phyloP scores from a whole-genome alignment of 2,888 invertebrate genomes.

The Erannis defoliaria region DNA sequence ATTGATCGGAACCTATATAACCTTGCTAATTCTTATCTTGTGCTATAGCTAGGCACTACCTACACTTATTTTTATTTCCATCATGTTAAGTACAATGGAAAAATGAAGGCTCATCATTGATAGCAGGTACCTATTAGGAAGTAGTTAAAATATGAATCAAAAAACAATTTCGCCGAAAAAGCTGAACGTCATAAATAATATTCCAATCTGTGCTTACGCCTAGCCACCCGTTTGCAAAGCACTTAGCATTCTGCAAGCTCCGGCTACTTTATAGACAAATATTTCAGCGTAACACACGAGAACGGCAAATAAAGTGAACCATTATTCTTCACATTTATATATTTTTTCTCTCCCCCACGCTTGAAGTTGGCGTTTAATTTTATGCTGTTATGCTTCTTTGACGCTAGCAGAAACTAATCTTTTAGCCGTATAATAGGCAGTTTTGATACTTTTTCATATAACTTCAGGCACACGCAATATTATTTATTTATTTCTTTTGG shows the following conservation, averaged over 20 bases:
- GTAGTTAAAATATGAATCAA: conserved; percentile 6
- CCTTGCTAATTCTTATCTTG: too few species aligned
- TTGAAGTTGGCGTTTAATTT: conserved; percentile 62
- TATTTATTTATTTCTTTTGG: too few species aligned
- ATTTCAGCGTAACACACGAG: conserved; percentile 68
- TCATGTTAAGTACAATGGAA: too few species aligned
- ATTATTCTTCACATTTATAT: conserved; percentile 57
- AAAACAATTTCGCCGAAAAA: conserved; percentile 38
- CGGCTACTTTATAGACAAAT: conserved; percentile 71
- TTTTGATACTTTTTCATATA: neutral
- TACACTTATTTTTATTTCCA: too few species aligned
- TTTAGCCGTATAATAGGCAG: neutral
- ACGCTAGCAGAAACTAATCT: conserved; percentile 9
- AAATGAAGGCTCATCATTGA: too few species aligned
- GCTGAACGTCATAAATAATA: conserved; percentile 50
- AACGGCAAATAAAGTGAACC: conserved; percentile 58
- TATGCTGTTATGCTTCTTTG: conserved; percentile 49
- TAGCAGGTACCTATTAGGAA: too few species aligned
- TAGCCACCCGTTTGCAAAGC: conserved; percentile 58
- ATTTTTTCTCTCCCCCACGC: conserved; percentile 41
- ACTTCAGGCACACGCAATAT: too few species aligned
- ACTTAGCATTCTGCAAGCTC: conserved; percentile 69
- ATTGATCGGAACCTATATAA: too few species aligned
- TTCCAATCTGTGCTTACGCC: conserved; percentile 57
- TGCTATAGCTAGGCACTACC: too few species aligned